These are phyloP conservation scores for Pluvianellus socialis DNA, from an alignment of 2,113 vertebrate genomes.

Conservation along the genomic window DNA sequence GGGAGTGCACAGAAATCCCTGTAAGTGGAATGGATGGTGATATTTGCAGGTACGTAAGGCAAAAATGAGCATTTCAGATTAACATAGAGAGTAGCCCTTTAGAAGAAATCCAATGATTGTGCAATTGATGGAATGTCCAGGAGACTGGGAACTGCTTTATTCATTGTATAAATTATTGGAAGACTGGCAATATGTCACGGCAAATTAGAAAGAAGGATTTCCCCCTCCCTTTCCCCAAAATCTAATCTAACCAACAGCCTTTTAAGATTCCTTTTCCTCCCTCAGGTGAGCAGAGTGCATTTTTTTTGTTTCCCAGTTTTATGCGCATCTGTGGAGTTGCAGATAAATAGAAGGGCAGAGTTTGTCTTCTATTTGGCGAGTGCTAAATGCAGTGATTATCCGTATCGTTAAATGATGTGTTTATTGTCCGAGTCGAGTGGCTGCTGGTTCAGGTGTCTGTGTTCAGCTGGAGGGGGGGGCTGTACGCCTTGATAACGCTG, in stretches of 20 bases:
- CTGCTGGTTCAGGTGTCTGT: background rate
- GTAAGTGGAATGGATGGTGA: constrained; percentile 66
- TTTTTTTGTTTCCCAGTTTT: background rate
- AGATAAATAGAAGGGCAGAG: background rate
- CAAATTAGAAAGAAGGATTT: background rate
- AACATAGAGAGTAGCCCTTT: background rate
- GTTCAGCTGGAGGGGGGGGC: background rate
- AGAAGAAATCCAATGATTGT: background rate
- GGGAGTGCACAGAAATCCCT: constrained; percentile 82
- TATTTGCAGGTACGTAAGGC: constrained; percentile 83
- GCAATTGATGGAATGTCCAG: fast-evolving
- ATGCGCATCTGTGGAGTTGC: background rate
- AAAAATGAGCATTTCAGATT: fast-evolving
- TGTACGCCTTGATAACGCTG: background rate
- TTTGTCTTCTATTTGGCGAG: background rate
- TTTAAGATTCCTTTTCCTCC: background rate
- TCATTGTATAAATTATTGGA: background rate
- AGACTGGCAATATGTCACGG: background rate
- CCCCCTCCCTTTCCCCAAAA: background rate
- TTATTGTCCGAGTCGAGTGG: background rate
- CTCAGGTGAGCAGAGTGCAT: background rate
- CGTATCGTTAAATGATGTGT: background rate
- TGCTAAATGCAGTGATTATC: background rate
- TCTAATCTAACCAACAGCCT: background rate
- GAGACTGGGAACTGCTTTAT: background rate